Base-by-base conservation (phyloP, 2,888 invertebrate genomes). In the Chrysopilus asiliformis region DNA sequence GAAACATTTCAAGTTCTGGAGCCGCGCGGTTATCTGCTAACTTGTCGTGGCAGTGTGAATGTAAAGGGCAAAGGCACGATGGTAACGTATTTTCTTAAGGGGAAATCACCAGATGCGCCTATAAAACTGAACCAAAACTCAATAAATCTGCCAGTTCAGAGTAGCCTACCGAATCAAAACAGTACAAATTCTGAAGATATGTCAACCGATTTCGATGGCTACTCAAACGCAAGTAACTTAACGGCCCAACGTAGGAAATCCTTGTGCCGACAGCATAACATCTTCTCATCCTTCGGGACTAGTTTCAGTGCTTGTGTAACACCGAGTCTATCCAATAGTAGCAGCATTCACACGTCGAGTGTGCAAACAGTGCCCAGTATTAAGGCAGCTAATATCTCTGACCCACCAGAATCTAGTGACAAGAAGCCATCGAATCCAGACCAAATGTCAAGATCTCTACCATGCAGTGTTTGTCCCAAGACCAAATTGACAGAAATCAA, bases 41-140 rank as follows among this genome's bases (percentile, higher is more conserved):
- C 76, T 18, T 89, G 89, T 60, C 74, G 94, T 4, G 94, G 93
- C 13, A 75, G 75, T 42, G 79, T 94, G 35, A 79, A 84, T 52
- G 91, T 94, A 10, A 94, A 93, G 63, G 93, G 93, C 38, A 93
- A 93, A 61, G 93, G 91, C 14, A 80, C 85, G 47, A 93, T 93
- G 91, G 73, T 86, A 44, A 93, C 91, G 1, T 91, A 80, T 64
- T 87, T 89, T 41, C 53, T 63, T 3, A 58, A 60, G 36, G 56
- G 56, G 12, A 61, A 56, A 44, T 39, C 44, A 25, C 36, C 16
- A 7, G 38, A 32, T n/a, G 28, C 32, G 14, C 32, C 6, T 2
- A 19, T 15, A 32, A 38, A 28, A 14, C 28, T 12, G 17, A 20
- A 10, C n/a, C 18, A 22, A 20, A 36, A 34, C 15, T 20, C 36